Percentiles rank a stretch among this genome's conserved stretches.
Evolutionary conservation across 2,113 vertebrate species (phyloP).

Genomic region (Callipepla californica): DNA sequence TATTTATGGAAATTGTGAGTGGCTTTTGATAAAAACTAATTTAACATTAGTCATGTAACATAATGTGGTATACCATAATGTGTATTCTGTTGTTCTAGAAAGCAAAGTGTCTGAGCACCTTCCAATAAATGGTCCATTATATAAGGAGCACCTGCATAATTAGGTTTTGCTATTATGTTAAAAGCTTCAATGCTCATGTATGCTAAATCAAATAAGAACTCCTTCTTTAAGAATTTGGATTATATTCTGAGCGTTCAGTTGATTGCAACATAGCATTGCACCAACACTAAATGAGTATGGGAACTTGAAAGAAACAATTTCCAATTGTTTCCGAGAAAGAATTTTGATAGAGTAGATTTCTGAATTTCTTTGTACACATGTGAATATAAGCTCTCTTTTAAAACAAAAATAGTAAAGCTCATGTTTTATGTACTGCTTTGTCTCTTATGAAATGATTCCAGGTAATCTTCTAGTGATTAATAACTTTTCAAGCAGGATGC

Average conservation of each 20-base stretch:
- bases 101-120: not conserved
- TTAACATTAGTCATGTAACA: not conserved
- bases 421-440: not conserved
- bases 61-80: not conserved
- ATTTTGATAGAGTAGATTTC: not conserved
- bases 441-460: not conserved
- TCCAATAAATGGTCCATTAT: not conserved
- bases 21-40: not conserved
- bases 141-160: not conserved
- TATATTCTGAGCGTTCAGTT: not conserved
- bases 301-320: not conserved
- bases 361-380: not conserved
- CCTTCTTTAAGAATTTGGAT: not conserved
- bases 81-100: not conserved
- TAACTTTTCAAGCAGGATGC: not conserved
- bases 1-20: not conserved
- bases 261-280: not conserved
- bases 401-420: not conserved
- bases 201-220: not conserved
- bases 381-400: not conserved
- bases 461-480: not conserved
- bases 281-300: not conserved
- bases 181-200: not conserved
- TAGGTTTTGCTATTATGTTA: not conserved
- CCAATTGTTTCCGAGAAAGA: not conserved